phyloP scores from a whole-genome alignment of 2,797 vertebrate genomes.

The Peromyscus aztecus region DNA sequence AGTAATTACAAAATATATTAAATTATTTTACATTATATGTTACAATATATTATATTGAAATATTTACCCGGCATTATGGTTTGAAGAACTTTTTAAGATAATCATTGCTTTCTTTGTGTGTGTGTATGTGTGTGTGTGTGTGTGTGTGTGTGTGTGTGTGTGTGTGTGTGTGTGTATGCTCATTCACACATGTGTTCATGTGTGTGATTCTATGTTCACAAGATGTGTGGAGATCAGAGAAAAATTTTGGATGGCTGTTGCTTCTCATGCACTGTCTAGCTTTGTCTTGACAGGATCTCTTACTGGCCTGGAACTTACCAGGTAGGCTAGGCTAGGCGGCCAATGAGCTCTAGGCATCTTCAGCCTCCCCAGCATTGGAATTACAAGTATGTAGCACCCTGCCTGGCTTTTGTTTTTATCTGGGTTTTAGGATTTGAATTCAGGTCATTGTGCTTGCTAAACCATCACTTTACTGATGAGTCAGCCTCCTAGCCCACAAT shows the following conservation, averaged over 20 bases:
- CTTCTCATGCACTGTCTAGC: neutral
- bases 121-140: neutral
- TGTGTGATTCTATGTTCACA: neutral
- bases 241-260: neutral
- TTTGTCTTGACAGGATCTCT: neutral
- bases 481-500: neutral
- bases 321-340: neutral
- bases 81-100: neutral
- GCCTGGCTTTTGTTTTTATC: neutral
- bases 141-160: neutral
- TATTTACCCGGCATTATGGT: neutral
- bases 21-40: neutral
- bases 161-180: neutral
- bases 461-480: neutral
- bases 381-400: neutral
- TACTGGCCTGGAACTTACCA: neutral
- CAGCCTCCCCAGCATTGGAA: neutral
- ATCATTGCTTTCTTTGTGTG: neutral
- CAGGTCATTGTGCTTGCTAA: neutral
- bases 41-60: neutral
- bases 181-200: neutral
- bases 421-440: neutral
- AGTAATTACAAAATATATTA: constrained; percentile 19
- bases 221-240: neutral
- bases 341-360: neutral